phyloP scores from a whole-genome alignment of 2,888 invertebrate genomes.

The Heliconius ethilla region DNA sequence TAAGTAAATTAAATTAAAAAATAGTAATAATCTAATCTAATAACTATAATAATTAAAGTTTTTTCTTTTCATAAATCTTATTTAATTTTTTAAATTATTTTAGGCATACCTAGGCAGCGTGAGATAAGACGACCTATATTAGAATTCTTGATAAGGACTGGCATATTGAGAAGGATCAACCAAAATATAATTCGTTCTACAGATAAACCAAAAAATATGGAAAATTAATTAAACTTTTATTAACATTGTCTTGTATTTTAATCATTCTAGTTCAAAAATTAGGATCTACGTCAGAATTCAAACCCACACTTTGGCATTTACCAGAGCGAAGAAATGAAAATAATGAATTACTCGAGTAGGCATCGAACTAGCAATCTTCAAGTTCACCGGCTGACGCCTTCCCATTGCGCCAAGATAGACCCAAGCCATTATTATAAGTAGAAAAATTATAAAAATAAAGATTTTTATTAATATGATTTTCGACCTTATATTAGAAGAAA shows the following conservation, averaged over 20 bases:
- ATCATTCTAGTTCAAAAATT: no score
- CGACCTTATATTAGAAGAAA: conserved; percentile 27
- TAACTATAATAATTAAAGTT: no score
- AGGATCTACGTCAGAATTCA: neutral
- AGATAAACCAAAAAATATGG: neutral
- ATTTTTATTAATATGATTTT: neutral
- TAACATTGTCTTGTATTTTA: no score
- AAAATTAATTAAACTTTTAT: neutral
- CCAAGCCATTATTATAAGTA: neutral
- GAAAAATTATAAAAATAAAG: neutral
- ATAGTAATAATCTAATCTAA: no score
- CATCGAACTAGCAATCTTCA: neutral
- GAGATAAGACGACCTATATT: conserved; percentile 57
- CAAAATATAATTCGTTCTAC: conserved; percentile 27
- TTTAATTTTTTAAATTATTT: conserved; percentile 35
- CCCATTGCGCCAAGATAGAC: neutral
- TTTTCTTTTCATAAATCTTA: neutral
- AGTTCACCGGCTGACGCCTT: neutral
- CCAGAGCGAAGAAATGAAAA: neutral
- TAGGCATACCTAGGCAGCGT: conserved; percentile 54
- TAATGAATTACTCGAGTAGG: neutral
- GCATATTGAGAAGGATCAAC: conserved; percentile 54
- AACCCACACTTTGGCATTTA: neutral
- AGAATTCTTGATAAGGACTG: conserved; percentile 60
- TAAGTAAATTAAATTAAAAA: no score